Evolutionary conservation across 2,797 vertebrate species (phyloP).

Genomic region (Etheostoma nigrum): DNA sequence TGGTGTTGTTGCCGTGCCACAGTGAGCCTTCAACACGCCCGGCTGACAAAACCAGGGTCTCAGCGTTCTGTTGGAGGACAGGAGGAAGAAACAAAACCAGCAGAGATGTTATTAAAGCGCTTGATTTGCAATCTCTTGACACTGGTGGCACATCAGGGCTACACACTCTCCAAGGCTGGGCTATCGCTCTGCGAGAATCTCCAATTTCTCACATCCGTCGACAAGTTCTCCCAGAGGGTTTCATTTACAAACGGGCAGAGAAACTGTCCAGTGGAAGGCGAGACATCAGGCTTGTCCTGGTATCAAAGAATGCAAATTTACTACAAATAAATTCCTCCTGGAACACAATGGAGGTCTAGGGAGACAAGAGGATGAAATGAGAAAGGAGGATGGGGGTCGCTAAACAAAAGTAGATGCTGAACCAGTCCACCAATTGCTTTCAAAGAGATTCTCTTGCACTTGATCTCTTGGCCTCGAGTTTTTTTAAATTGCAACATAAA

Average conservation of each 20-base stretch:
- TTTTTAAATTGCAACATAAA: constrained; percentile 88
- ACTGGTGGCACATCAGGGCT: constrained; percentile 73
- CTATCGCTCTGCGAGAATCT: constrained; percentile 73
- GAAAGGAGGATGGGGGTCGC: constrained; percentile 63
- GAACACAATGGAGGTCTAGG: constrained; percentile 73
- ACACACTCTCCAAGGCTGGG: constrained; percentile 56
- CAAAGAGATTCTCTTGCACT: constrained; percentile 84
- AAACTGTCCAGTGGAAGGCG: constrained; percentile 77
- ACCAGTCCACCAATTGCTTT: constrained; percentile 82
- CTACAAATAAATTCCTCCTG: constrained; percentile 81
- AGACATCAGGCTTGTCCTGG: constrained; percentile 78
- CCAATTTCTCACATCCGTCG: constrained; percentile 81
- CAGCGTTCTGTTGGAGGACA: constrained; percentile 60
- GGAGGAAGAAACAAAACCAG: constrained; percentile 70
- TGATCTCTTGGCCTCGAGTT: constrained; percentile 89
- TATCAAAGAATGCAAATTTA: constrained; percentile 84
- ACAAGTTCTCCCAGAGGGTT: constrained; percentile 79
- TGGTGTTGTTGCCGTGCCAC: constrained; percentile 51
- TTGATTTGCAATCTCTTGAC: constrained; percentile 84
- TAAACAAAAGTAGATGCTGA: constrained; percentile 74
- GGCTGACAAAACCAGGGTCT: constrained; percentile 65
- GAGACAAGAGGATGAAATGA: constrained; percentile 79
- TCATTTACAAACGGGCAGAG: constrained; percentile 82
- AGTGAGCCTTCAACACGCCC: constrained; percentile 52
- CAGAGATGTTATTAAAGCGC: constrained; percentile 81